A percentile compares a stretch with the other conserved stretches of the same genome.
phyloP scores from a whole-genome alignment of 2,797 vertebrate genomes.

The Epinephelus coioides region DNA sequence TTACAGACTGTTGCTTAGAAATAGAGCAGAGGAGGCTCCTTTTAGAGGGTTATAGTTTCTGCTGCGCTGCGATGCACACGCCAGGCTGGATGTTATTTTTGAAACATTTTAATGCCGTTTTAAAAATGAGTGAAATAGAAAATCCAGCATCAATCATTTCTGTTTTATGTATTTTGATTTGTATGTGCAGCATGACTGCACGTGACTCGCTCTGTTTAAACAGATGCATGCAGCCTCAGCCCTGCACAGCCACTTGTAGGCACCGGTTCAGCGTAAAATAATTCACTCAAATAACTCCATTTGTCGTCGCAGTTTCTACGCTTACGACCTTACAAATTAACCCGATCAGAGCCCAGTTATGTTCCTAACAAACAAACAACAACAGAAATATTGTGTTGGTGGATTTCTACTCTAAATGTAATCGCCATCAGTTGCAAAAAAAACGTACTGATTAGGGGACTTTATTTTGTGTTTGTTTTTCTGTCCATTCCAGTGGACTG shows the following conservation, averaged over 20 bases:
- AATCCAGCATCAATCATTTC: neutral
- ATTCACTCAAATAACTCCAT: neutral
- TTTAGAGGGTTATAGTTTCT: neutral
- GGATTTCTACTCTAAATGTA: too few relatives aligned
- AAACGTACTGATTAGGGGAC: too few relatives aligned
- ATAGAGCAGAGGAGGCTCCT: neutral
- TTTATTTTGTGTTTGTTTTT: too few relatives aligned
- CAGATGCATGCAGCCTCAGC: neutral
- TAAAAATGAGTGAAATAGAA: neutral
- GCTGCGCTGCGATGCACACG: neutral
- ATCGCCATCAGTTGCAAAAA: too few relatives aligned
- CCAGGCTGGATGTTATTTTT: slow-evolving; percentile 5
- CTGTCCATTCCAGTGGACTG: too few relatives aligned
- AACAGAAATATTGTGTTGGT: too few relatives aligned
- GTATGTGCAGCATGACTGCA: neutral
- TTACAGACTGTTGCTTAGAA: neutral
- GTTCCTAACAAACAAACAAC: too few relatives aligned
- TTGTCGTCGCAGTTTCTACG: neutral
- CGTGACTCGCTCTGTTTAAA: neutral
- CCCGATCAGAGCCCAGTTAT: too few relatives aligned
- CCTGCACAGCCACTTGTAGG: slow-evolving; percentile 14
- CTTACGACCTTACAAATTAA: neutral
- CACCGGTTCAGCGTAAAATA: neutral
- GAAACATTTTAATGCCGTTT: neutral
- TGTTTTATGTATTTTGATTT: neutral